A percentile compares a stretch with the other conserved stretches of the same genome.
Conservation (phyloP, 1,140 invertebrate genomes). For the Popillia japonica region DNA sequence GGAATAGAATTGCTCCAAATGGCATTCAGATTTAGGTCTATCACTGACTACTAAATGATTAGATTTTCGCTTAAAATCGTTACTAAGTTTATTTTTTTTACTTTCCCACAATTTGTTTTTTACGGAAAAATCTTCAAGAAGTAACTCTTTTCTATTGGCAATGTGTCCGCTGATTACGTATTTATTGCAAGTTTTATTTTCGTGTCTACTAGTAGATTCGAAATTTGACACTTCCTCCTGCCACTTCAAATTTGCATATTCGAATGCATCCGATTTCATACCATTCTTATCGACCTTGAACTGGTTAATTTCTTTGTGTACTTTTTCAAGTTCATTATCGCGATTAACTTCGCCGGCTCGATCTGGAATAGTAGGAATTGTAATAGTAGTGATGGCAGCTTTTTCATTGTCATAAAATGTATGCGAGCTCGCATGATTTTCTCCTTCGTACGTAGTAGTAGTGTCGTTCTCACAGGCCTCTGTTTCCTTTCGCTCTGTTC, state of each 20-base stretch:
- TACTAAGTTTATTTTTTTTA: neutral
- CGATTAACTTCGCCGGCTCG: neutral
- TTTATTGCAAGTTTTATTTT: neutral
- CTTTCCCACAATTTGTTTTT: neutral
- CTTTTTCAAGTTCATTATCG: slow-evolving; percentile 18
- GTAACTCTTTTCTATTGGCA: neutral
- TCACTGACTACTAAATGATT: neutral
- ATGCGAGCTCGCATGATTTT: slow-evolving; percentile 38
- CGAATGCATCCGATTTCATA: neutral
- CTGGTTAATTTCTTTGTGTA: slow-evolving; percentile 15
- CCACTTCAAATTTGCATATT: neutral
- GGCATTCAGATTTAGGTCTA: neutral
- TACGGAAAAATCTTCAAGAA: neutral
- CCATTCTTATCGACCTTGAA: neutral
- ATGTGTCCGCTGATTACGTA: neutral
- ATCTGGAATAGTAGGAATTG: neutral
- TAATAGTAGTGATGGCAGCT: neutral
- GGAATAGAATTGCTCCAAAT: neutral
- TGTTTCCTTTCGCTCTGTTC: slow-evolving; percentile 24
- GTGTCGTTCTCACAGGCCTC: slow-evolving; percentile 37
- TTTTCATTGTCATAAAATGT: neutral
- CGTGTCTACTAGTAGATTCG: neutral
- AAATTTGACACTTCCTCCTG: neutral
- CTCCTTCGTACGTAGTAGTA: neutral
- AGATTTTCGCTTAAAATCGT: neutral